Conservation (phyloP, 53 echinoderm and acorn worm species). For the Astropecten irregularis region DNA sequence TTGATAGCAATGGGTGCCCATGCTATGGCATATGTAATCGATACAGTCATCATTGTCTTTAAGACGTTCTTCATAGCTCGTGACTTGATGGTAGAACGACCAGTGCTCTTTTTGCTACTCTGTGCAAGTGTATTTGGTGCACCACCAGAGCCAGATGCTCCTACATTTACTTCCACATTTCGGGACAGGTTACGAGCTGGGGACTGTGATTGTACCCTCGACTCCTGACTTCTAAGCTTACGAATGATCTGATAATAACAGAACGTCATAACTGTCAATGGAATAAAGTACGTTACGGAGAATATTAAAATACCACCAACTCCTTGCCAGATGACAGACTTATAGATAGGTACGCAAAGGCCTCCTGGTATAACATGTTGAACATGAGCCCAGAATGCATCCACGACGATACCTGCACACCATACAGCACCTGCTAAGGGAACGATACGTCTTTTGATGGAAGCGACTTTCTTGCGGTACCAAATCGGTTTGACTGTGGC, state of each 20-base stretch:
- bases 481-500: conserved; percentile 75
- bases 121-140: background rate
- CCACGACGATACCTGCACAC: conserved; percentile 77
- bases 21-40: conserved; percentile 72
- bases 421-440: conserved; percentile 64
- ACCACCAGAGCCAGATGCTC: background rate
- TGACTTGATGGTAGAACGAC: background rate
- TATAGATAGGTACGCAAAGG: conserved; percentile 68
- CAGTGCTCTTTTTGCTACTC: background rate
- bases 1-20: conserved; percentile 89
- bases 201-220: conserved; percentile 41
- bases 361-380: conserved; percentile 59
- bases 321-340: conserved; percentile 53
- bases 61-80: conserved; percentile 75
- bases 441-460: conserved; percentile 35
- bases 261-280: conserved; percentile 72
- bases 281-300: conserved; percentile 79
- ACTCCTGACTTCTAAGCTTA: conserved; percentile 57
- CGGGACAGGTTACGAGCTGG: conserved; percentile 31
- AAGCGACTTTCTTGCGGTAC: conserved; percentile 66
- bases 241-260: conserved; percentile 76
- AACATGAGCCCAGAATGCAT: conserved; percentile 80
- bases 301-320: conserved; percentile 75
- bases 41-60: conserved; percentile 83
- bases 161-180: background rate